Conservation (phyloP, 2,888 invertebrate species). For the Temnothorax rugatulus region DNA sequence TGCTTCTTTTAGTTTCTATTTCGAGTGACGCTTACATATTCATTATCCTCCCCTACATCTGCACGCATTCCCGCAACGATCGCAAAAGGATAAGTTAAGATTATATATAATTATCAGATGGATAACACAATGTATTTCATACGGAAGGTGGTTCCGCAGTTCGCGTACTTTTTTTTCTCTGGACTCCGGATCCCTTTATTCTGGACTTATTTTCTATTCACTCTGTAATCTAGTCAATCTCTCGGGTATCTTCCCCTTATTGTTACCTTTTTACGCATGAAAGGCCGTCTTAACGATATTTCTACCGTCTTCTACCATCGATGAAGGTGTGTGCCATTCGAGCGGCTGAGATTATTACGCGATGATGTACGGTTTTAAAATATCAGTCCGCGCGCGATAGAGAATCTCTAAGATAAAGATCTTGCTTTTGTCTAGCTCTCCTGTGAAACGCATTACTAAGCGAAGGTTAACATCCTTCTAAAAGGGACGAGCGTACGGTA, state of each 20-base stretch:
- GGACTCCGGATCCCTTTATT: constrained; percentile 21
- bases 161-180: constrained; percentile 3
- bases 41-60: constrained; percentile 23
- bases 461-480: constrained; percentile 56
- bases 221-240: constrained; percentile 49
- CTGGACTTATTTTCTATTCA: constrained; percentile 39
- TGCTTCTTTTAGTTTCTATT: constrained; percentile 13
- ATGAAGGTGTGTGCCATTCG: constrained; percentile 25
- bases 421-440: constrained; percentile 52
- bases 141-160: constrained; percentile 6
- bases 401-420: constrained; percentile 39
- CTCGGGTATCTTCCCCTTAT: constrained; percentile 17
- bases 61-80: constrained; percentile 24
- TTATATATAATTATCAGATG: constrained; percentile 39
- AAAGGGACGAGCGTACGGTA: constrained; percentile 45
- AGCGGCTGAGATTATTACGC: constrained; percentile 30
- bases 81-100: constrained; percentile 22
- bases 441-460: constrained; percentile 56
- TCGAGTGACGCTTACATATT: constrained; percentile 32
- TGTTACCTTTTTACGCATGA: constrained; percentile 41
- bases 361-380: constrained; percentile 31
- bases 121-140: constrained; percentile 28
- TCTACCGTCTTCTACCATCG: constrained; percentile 13
- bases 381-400: constrained; percentile 18
- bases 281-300: constrained; percentile 44